phyloP scores from a whole-genome alignment of 2,797 vertebrate species.

The Craterocephalus amniculus region DNA sequence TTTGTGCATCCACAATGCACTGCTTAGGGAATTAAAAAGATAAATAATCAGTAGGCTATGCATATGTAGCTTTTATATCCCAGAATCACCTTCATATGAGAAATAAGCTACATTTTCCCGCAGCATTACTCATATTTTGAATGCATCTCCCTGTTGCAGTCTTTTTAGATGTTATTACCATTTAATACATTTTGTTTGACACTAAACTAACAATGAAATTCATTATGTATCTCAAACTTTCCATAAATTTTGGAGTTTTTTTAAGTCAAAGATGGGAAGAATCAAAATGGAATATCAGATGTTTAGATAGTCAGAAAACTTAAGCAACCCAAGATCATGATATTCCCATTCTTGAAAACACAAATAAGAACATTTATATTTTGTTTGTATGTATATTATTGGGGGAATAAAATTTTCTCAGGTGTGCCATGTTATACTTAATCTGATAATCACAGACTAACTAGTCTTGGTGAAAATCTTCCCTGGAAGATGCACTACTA shows the following conservation, averaged over 20 bases:
- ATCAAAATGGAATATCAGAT: not conserved
- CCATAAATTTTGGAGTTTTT: not conserved
- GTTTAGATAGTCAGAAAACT: not conserved
- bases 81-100: not conserved
- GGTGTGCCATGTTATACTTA: slow-evolving; percentile 12
- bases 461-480: not conserved
- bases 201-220: not conserved
- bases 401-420: not conserved
- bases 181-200: not conserved
- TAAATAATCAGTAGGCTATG: too few species aligned
- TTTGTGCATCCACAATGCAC: not conserved
- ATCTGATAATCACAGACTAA: slow-evolving; percentile 18
- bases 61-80: not conserved
- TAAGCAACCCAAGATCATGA: not conserved
- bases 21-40: not conserved
- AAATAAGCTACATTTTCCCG: not conserved
- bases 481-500: not conserved
- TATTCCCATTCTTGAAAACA: not conserved
- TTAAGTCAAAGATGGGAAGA: not conserved
- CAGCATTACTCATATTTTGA: not conserved
- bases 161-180: not conserved
- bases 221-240: not conserved
- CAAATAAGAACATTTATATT: not conserved
- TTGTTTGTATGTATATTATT: not conserved
- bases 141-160: not conserved